These are phyloP conservation scores for Rosalia funebris DNA, from an alignment of 2,888 invertebrate species.

Conservation along the genomic window DNA sequence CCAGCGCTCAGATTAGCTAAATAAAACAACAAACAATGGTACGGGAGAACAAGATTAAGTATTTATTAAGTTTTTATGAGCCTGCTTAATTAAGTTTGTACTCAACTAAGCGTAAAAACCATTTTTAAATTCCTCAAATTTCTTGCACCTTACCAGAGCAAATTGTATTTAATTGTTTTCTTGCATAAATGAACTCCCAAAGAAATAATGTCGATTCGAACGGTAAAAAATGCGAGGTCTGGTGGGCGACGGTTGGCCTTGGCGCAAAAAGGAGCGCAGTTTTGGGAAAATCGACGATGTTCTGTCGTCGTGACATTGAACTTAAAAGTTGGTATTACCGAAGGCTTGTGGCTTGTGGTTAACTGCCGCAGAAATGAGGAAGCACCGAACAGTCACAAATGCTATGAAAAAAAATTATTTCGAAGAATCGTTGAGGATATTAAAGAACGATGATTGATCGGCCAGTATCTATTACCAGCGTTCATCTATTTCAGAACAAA, in stretches of 20 bases:
- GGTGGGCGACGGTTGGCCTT: background rate
- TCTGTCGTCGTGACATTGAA: background rate
- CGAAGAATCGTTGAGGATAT: background rate
- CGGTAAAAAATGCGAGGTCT: background rate
- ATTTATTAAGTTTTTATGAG: conserved; percentile 4
- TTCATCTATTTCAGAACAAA: too few relatives aligned
- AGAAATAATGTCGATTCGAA: background rate
- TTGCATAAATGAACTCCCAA: conserved; percentile 11
- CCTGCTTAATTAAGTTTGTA: conserved; percentile 11
- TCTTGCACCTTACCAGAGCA: conserved; percentile 10
- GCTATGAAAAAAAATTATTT: background rate
- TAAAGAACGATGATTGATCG: too few relatives aligned
- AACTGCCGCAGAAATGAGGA: background rate
- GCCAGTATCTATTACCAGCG: too few relatives aligned
- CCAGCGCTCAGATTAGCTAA: conserved; percentile 11
- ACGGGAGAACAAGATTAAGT: background rate
- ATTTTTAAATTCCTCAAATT: conserved; percentile 10
- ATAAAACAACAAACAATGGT: conserved; percentile 17
- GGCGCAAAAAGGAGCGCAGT: background rate
- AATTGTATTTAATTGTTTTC: conserved; percentile 26
- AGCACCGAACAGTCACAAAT: background rate
- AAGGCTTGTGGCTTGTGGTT: background rate
- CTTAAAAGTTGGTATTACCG: background rate
- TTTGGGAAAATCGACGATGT: background rate
- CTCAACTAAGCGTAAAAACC: conserved; percentile 11